Percentiles rank a stretch among this genome's conserved stretches.
Conservation (phyloP, 2,113 vertebrate species). For the Antidorcas marsupialis region DNA sequence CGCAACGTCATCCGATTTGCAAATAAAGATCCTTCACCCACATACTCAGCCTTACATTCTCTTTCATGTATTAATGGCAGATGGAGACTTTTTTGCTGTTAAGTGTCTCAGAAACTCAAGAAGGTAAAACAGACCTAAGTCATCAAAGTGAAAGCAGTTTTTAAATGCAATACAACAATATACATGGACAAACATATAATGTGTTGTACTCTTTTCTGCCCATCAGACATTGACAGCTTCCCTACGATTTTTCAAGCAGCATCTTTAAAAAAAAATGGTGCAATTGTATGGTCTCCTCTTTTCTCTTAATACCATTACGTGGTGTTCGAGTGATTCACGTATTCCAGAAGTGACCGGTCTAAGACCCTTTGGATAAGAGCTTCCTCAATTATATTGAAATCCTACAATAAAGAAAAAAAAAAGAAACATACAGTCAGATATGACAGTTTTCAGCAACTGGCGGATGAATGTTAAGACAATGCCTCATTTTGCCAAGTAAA, state of each 20-base stretch:
- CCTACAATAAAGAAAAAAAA: constrained; percentile 65
- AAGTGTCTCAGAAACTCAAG: constrained; percentile 42
- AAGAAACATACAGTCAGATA: constrained; percentile 21
- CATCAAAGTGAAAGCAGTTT: constrained; percentile 27
- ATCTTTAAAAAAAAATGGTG: constrained; percentile 48
- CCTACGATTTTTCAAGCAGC: constrained; percentile 39
- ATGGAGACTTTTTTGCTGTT: neutral
- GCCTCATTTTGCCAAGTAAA: neutral
- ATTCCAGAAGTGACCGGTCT: constrained; percentile 74
- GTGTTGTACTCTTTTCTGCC: neutral
- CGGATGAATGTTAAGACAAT: neutral
- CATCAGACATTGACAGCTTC: neutral
- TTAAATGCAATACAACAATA: neutral
- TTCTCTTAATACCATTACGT: constrained; percentile 30
- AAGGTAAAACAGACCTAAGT: neutral
- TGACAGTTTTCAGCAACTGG: neutral
- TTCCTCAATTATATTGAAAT: constrained; percentile 75
- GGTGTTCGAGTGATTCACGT: constrained; percentile 68
- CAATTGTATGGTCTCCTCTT: neutral
- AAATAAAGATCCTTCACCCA: neutral
- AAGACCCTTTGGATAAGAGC: constrained; percentile 74
- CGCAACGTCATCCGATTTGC: neutral
- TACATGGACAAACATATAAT: neutral
- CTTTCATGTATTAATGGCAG: neutral
- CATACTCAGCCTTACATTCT: neutral